Percentiles rank a stretch among this genome's conserved stretches.
Evolutionary conservation across 2,797 vertebrate species (phyloP).

Genomic region (Squalus acanthias): DNA sequence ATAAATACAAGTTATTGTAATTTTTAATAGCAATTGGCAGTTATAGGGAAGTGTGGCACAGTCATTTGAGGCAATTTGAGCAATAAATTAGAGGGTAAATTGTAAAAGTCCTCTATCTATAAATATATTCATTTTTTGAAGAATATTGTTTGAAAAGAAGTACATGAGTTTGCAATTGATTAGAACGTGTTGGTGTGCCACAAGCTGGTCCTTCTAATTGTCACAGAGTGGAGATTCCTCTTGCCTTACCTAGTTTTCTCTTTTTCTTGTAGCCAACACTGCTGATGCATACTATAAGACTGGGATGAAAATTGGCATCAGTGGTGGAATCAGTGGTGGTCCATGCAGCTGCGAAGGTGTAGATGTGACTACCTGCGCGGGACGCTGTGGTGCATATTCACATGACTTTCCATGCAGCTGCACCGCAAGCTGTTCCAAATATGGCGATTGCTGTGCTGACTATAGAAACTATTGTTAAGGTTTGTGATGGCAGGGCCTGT

Average conservation of each 20-base stretch:
- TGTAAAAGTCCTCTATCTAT: not conserved
- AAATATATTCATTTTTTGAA: not conserved
- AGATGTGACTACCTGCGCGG: constrained; percentile 40
- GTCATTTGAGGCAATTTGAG: not conserved
- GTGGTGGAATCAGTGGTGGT: constrained; percentile 38
- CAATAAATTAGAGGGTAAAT: not conserved
- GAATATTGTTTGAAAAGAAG: not conserved
- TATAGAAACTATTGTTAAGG: constrained; percentile 37
- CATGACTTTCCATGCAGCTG: constrained; percentile 41
- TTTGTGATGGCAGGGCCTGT: constrained; percentile 22
- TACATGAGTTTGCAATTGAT: not conserved
- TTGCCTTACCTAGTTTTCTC: not conserved
- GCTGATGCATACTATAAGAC: not conserved
- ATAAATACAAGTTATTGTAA: not conserved
- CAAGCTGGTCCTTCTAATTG: not conserved
- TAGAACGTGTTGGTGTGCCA: not conserved
- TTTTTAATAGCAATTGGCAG: not conserved
- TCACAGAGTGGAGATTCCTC: not conserved
- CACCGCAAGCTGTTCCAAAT: constrained; percentile 38
- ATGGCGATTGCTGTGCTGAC: constrained; percentile 41
- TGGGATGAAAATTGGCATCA: not conserved
- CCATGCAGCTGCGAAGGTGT: constrained; percentile 43
- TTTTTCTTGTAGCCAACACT: not conserved
- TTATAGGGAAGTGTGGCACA: not conserved
- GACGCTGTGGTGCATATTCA: constrained; percentile 43